Conservation (phyloP, 2,797 vertebrate genomes). For the Lutjanus campechanus region DNA sequence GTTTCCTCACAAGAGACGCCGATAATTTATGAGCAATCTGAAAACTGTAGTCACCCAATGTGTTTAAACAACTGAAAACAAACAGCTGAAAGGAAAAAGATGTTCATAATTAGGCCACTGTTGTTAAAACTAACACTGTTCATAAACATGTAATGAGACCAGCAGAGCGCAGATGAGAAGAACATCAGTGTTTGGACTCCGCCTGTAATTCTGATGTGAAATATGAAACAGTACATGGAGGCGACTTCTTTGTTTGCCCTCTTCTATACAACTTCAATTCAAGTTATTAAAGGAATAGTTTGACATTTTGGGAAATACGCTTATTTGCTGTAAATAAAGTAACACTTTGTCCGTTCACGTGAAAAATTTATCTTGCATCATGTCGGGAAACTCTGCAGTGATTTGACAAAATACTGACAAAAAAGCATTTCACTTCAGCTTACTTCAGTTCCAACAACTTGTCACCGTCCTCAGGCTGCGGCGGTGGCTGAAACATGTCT, state of each 20-base stretch:
- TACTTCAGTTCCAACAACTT: too few relatives aligned
- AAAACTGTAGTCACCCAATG: constrained; percentile 25
- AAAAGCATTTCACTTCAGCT: too few relatives aligned
- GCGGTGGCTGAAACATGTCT: too few relatives aligned
- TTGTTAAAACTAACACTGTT: constrained; percentile 19
- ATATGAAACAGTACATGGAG: background rate
- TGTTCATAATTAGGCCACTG: constrained; percentile 40
- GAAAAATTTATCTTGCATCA: too few relatives aligned
- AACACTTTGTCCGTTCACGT: too few relatives aligned
- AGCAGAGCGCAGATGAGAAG: background rate
- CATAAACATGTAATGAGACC: background rate
- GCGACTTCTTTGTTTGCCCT: background rate
- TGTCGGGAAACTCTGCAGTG: too few relatives aligned
- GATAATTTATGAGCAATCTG: constrained; percentile 24
- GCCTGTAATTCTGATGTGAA: background rate
- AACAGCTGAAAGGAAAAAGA: constrained; percentile 15
- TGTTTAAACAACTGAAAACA: constrained; percentile 30
- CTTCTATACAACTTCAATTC: background rate
- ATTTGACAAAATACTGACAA: too few relatives aligned
- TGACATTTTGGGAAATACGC: background rate
- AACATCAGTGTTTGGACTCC: background rate
- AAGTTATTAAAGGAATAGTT: background rate
- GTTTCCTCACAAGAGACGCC: constrained; percentile 21
- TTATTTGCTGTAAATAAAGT: too few relatives aligned
- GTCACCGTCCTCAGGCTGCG: too few relatives aligned